Conservation (phyloP, 1,140 invertebrate genomes). For the Asobara japonica region DNA sequence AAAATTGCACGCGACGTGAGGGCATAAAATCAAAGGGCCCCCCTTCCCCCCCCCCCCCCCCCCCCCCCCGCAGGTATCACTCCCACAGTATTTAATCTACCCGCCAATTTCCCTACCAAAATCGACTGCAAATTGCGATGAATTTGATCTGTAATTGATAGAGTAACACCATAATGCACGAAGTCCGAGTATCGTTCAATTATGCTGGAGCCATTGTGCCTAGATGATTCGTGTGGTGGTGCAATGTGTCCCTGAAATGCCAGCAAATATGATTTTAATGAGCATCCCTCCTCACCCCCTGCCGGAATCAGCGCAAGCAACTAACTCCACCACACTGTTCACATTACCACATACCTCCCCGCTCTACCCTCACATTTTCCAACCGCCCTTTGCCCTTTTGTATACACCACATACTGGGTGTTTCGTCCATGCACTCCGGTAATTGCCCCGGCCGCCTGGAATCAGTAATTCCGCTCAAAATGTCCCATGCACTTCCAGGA, state of each 20-base stretch:
- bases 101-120: background rate
- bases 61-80: too few relatives aligned
- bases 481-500: slow-evolving; percentile 39
- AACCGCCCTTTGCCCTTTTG: background rate
- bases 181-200: background rate
- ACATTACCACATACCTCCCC: background rate
- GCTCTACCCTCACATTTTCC: slow-evolving; percentile 5
- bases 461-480: slow-evolving; percentile 47
- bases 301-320: background rate
- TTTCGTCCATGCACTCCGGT: slow-evolving; percentile 34
- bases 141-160: background rate
- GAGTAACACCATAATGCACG: background rate
- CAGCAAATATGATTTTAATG: slow-evolving; percentile 49
- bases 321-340: background rate
- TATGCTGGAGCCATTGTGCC: background rate
- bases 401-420: background rate
- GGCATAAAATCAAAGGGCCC: too few relatives aligned
- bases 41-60: too few relatives aligned
- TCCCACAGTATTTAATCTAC: too few relatives aligned
- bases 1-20: too few relatives aligned
- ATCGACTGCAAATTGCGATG: background rate
- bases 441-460: slow-evolving; percentile 37
- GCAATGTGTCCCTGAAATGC: slow-evolving; percentile 22
- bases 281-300: slow-evolving; percentile 25
- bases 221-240: slow-evolving; percentile 6